Base-by-base conservation (phyloP, 1,140 invertebrate genomes). In the Nasonia vitripennis region DNA sequence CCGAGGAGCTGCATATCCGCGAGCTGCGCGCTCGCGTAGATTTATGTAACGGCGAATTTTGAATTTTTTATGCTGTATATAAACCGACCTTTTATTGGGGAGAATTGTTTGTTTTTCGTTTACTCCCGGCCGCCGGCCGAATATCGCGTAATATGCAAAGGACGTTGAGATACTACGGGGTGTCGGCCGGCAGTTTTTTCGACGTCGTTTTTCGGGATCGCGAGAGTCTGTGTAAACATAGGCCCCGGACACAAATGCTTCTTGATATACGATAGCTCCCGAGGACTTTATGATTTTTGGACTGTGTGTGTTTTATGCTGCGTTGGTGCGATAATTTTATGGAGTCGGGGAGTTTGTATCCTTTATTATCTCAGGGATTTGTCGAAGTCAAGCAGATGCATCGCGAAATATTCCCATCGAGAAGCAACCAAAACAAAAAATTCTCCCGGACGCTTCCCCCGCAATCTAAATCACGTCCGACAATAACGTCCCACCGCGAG, bases 31-130 rank as follows among this genome's bases (percentile, higher is more conserved):
- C 51, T 83, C 74, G 20, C 31, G 17, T 41, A 82, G 51, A 82
- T 77, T 77, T 83, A 75, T 83, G 48, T 83, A 82, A 82, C 48
- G 74, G 74, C 23, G 23, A 51, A 82, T 82, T 83, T 83, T 27
- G 20, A 67, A 77, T 75, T 83, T 77, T 20, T 83, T n/a, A 83
- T 83, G 67, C 34, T 11, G 67, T 41, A 70, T 41, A 70, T 73
- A 74, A 62, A 74, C 23, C 67, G 31, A 12, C 14, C 51, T 27
- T 77, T 75, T 67, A 34, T 83, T 62, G 17, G 14, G 17, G 14
- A 74, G 6, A 10, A 20, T 37, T 75, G 11, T 51, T 77, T 77
- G 51, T 20, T 41, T 77, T 67, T 77, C 45, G 27, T 67, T 77
- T 83, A 51, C 41, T 48, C 27, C 27, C 14, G 12, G 51, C 10